Base-by-base conservation (phyloP, 2,113 vertebrate genomes). In the Bostrychus sinensis region DNA sequence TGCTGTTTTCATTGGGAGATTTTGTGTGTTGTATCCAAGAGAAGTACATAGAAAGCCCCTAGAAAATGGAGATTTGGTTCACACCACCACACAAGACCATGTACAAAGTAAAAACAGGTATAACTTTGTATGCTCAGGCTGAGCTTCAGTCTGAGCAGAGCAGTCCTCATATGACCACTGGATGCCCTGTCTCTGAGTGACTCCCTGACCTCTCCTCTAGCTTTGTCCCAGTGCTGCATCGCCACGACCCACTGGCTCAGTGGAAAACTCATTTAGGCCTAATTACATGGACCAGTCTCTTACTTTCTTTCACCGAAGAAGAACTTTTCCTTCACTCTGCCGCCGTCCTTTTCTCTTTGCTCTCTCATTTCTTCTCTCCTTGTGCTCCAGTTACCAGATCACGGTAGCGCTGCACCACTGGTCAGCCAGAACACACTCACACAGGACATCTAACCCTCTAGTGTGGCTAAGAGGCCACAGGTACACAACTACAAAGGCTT, bases 241-340 rank as follows among this genome's bases (percentile, higher is more conserved):
- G 69, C 71, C 72, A 79, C 82, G 65, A 81, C 80, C 90, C 87
- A 84, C 72, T 75, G 79, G 87, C 74, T 90, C 87, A 92, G 88
- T 88, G 94, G 95, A 98, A 96, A 95, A 94, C 91, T 94, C 91
- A 95, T 94, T 94, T 93, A 91, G 84, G 91, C 65, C 94, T 95
- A 94, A 96, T 96, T 94, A 95, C 91, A 83, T 57, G 71, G 81
- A 51, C 75, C 53, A 13, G 74, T 69, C 55, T 62, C 69, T 76
- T 71, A 78, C 80, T 72, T 83, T 85, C 85, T 77, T 77, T 80
- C 82, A 85, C 56, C 26, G 61, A 77, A 62, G 77, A 83, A 59
- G 45, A 39, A 72, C 80, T 83, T 83, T 68, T 78, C 51, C 75
- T 73, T 57, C 64, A 36, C 79, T 73, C 78, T 67, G 62, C 66